Evolutionary conservation across 1,140 invertebrate genomes (phyloP), one percentile per base, ranked within the genome.

Genomic region (Eumaeus atala): DNA sequence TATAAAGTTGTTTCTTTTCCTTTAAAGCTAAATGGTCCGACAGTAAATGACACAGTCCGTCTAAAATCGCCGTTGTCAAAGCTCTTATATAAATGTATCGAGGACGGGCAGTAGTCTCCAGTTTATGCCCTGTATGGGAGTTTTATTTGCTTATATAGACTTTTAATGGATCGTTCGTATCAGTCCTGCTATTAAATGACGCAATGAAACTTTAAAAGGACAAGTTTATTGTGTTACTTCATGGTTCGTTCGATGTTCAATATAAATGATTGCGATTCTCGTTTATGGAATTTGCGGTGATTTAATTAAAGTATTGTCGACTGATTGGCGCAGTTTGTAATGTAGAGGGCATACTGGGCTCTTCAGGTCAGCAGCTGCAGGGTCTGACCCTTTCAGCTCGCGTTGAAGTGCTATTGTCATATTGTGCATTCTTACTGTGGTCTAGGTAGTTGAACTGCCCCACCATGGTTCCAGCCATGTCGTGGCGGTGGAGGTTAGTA

Each of bases 131-230:
- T 77, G 67, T 69, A 81, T 79, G 70, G 58, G 70, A 74, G 73
- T 80, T 83, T 85, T 83, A 83, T 83, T 85, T 77, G 72, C 67
- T 72, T 80, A 76, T 80, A 81, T 78, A 77, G 70, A 69, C 75
- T 63, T 81, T 85, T 81, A 83, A 84, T 79, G 74, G 75, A 57
- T 67, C 69, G 68, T 74, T 72, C 59, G 66, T 77, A 78, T 74
- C 76, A 78, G 74, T 71, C 64, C 65, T 67, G 68, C 58, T 67
- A 67, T 59, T 75, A 73, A 79, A 77, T 70, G 69, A 70, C 70
- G 61, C 66, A 70, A 49, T 70, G 65, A 71, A 68, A 74, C 62
- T 70, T 63, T 59, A 63, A 65, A 63, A 28, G 57, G 59, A 67
- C 58, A 61, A 68, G 34, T 65, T 63, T 63, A 59, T 58, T 50